Base-by-base conservation (phyloP, 1,140 invertebrate genomes). In the Macrobrachium rosenbergii region DNA sequence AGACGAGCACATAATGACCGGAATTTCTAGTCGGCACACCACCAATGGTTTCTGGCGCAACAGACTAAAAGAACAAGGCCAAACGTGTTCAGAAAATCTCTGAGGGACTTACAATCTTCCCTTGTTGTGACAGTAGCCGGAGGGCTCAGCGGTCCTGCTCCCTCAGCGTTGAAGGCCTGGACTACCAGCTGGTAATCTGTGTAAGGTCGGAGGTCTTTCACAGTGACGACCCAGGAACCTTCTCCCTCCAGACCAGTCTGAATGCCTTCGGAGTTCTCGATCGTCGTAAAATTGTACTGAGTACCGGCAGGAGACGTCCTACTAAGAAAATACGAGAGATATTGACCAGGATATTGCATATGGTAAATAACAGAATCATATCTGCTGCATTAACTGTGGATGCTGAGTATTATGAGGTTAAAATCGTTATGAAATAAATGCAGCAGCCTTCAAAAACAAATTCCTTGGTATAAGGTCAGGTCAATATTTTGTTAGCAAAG, bases 121-220 rank as follows among this genome's bases (percentile, higher is more conserved):
- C 96, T 93, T 19, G 96, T 97, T 90, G 96, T 95, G 0, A 95
- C 95, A 0, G 94, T 93, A 0, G 95, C 93, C 59, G 96, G 94
- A 75, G 96, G 94, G 2, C 95, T 96, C 0, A 95, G 92, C 5
- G 96, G 97, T 45, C 96, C 96, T 43, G 91, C 91, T 12, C 93
- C 93, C 86, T 92, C 91, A 0, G 89, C 87, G 89, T 93, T 93
- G 89, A 91, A 93, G 60, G 91, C 92, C 89, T 92, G 92, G 16
- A 92, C 90, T 7, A 92, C 91, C 43, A 92, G 83, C 52, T 91
- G 90, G 82, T 92, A 92, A 43, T 91, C 89, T 11, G 92, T 92
- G 78, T 90, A 91, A 11, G 92, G 90, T 75, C 88, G 81, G 43
- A 92, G 88, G 8, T 58, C 73, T 14, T 43, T 64, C 64, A 89